These are phyloP conservation scores for Macrobrachium rosenbergii DNA, from an alignment of 1,140 invertebrate species.

Conservation along the genomic window DNA sequence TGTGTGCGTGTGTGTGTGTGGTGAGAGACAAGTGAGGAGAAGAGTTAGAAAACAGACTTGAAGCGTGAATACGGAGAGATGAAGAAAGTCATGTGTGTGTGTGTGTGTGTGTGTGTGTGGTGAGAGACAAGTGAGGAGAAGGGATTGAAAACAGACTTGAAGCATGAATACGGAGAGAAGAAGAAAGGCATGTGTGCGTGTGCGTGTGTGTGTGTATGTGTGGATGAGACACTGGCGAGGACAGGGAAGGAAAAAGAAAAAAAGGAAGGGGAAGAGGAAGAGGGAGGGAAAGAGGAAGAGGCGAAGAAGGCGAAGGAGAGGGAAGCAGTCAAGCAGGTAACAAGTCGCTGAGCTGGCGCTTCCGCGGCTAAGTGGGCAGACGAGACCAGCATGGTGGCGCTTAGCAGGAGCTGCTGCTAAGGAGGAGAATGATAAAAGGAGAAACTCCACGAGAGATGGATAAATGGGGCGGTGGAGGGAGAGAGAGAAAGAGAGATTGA, in stretches of 20 bases:
- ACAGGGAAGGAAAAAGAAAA: not conserved
- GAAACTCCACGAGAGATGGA: no score
- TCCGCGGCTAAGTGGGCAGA: slow-evolving; percentile 49
- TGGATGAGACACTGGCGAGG: no score
- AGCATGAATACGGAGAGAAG: not conserved
- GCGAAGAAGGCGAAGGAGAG: slow-evolving; percentile 3
- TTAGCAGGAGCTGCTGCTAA: not conserved
- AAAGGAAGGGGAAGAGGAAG: not conserved
- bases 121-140: no score
- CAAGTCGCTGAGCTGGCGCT: slow-evolving; percentile 40
- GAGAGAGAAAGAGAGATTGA: no score
- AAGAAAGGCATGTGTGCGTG: not conserved
- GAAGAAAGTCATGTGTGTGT: not conserved
- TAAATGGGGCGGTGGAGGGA: no score
- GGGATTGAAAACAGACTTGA: no score
- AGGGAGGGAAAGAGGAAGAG: not conserved
- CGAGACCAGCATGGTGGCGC: slow-evolving; percentile 44
- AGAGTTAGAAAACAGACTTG: no score
- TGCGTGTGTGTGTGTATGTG: not conserved
- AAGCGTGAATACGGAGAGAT: not conserved
- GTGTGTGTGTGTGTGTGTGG: no score
- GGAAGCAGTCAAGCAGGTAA: not conserved
- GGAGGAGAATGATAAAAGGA: not conserved
- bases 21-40: no score
- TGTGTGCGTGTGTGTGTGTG: no score